Evolutionary conservation across 2,113 vertebrate species (phyloP), one percentile per base, ranked within the genome.

Genomic region (Oxyura jamaicensis): DNA sequence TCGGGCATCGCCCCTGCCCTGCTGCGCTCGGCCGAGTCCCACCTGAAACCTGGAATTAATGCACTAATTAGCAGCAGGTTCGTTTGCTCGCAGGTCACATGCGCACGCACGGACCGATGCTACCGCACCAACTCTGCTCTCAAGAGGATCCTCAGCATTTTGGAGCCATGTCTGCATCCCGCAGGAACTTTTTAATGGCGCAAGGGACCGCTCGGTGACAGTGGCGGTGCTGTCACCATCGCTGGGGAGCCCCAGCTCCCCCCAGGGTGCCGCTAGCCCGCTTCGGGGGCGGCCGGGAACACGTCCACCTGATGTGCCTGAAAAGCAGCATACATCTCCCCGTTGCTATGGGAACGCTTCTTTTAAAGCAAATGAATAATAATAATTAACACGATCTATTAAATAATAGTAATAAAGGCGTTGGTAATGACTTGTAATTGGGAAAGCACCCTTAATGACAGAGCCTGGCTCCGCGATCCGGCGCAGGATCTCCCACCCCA

Each of bases 341-440:
- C 33, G 85, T 95, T 75, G 60, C 95, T 8, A 96, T 67, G 93
- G 96, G 28, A 96, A 96, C 94, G 0, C 59, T 59, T 33, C 87
- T 87, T 94, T 92, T 90, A 93, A 96, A 90, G 75, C 72, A 90
- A 95, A 87, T 41, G 44, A 91, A 91, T 93, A 88, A 68, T 88
- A 85, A 91, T 90, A 94, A 96, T 93, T 93, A 97, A 89, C 88
- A 41, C 0, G 0, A 89, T 68, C 76, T 85, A 76, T 94, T 91
- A 95, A 96, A 81, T 90, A 95, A 81, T 11, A 60, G 90, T 60
- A 79, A 84, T 88, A 92, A 86, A 68, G 52, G 84, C 86, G 29
- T 67, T 29, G 7, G 33, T 72, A 92, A 95, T 69, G 74, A 75
- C 53, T 92, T 6, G 29, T 81, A 94, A 97, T 94, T 81, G 88